Base-by-base conservation (phyloP, 2,888 invertebrate species). In the Acronicta aceris region DNA sequence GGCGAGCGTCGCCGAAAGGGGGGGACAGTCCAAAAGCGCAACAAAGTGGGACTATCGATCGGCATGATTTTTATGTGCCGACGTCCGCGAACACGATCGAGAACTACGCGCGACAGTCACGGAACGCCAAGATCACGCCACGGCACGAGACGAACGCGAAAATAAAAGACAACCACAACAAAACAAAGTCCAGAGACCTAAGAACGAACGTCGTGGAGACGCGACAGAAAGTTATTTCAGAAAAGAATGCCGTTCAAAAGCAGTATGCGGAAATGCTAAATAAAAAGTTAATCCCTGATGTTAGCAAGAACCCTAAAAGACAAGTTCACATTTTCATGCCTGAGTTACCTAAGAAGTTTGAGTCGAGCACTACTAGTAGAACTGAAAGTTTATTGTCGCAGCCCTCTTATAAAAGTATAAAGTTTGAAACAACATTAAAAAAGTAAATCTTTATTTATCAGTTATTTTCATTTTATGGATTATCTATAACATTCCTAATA, bases 321-420 rank as follows among this genome's bases (percentile, higher is more conserved):
- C 97, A 97, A 82, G 92, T 97, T 36, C 97, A 97, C 82, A 97
- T 97, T 65, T 97, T 97, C 80, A 96, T 97, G 95, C 97, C 97
- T 0, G 94, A 93, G 48, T 92, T 95, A 82, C 88, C 96, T 69
- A 95, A 96, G 55, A 96, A 96, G 78, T 94, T 93, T 59, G 81
- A 79, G 59, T 90, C 90, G 0, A 87, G 74, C 17, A 59, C 77
- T 0, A 83, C 89, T 0, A 92, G 89, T 63, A 81, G 87, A 61
- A 76, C 88, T 0, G 93, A 90, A 62, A 94, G 94, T 76, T 71
- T 93, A 33, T 51, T 93, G 17, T 91, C 94, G 13, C 87, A 87
- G 42, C 79, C 81, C 16, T 76, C 85, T 36, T 74, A 71, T 59
- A 84, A 85, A 65, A 71, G 67, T 63, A 73, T 82, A 58, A 81